Base-by-base conservation (phyloP, 1,140 invertebrate genomes). In the Dendroctonus ponderosae region DNA sequence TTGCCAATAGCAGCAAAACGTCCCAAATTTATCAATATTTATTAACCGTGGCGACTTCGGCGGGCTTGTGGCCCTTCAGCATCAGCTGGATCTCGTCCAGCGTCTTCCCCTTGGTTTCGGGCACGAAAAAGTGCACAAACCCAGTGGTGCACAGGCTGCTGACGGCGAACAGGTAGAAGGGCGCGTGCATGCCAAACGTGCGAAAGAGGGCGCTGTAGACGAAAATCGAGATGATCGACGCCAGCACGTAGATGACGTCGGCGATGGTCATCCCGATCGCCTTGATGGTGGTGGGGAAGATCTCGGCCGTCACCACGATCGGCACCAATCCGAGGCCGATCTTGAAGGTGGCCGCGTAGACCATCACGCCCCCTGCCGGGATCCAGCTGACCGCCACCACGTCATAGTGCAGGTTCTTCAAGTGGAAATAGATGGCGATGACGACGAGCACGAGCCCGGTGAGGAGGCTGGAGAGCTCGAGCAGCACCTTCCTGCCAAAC, bases 151-250 rank as follows among this genome's bases (percentile, higher is more conserved):
- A 15, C 11, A 81, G 77, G 56, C 86, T 85, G 61, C 88, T 78
- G 5, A 72, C 78, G 2, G 85, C 80, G 74, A 89, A 92, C 12
- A 90, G 76, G 81, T 84, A 90, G 75, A 91, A 92, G 6, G 85
- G 82, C 0, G 79, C 80, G 57, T 82, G 78, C 11, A 80, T 73
- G 0, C 84, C 81, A 26, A 87, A 76, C 2, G 70, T 53, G 0
- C 67, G 44, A 49, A 78, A 77, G 39, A 91, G 62, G 2, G 81
- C 70, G 2, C 72, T 71, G 73, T 87, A 92, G 62, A 85, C 82
- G 72, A 86, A 85, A n/a, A 89, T 89, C 0, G 90, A 83, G 14
- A 89, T 52, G 68, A 90, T 89, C 0, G 84, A 86, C 72, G 72
- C 66, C 6, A 69, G 37, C 0, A 75, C 70, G 51, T 74, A 77